phyloP scores from a whole-genome alignment of 2,888 invertebrate species.

The Brenthis hecate region DNA sequence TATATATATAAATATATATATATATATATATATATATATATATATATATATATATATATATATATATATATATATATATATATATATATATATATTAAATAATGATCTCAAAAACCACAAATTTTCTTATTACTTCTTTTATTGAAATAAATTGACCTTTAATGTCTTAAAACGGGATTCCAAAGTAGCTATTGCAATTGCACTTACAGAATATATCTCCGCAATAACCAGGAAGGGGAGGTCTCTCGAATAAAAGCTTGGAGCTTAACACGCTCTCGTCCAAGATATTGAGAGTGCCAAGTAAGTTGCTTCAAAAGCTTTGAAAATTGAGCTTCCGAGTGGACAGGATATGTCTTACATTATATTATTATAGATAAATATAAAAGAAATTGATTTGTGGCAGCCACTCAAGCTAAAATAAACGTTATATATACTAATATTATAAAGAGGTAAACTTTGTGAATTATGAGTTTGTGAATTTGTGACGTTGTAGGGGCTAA shows the following conservation, averaged over 20 bases:
- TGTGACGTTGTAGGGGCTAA: too few species aligned
- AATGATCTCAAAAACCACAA: background rate
- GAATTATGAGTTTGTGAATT: too few species aligned
- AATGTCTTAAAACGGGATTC: conserved; percentile 7
- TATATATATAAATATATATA: too few species aligned
- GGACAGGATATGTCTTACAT: conserved; percentile 6
- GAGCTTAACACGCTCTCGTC: conserved; percentile 38
- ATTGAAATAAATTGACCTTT: background rate
- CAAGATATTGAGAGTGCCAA: conserved; percentile 51
- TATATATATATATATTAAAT: too few species aligned
- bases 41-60: too few species aligned
- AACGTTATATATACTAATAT: too few species aligned
- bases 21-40: too few species aligned
- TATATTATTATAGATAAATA: background rate
- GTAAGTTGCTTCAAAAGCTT: conserved; percentile 33
- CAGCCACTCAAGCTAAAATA: too few species aligned
- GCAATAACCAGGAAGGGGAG: conserved; percentile 49
- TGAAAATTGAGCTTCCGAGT: conserved; percentile 23
- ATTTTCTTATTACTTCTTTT: background rate
- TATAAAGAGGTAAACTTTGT: too few species aligned
- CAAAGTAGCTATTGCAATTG: conserved; percentile 44
- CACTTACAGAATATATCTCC: conserved; percentile 46
- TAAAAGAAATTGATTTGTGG: background rate
- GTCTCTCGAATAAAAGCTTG: conserved; percentile 61
- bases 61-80: too few species aligned